Base-by-base conservation (phyloP, 2,888 invertebrate genomes). In the Epinotia bilunana region DNA sequence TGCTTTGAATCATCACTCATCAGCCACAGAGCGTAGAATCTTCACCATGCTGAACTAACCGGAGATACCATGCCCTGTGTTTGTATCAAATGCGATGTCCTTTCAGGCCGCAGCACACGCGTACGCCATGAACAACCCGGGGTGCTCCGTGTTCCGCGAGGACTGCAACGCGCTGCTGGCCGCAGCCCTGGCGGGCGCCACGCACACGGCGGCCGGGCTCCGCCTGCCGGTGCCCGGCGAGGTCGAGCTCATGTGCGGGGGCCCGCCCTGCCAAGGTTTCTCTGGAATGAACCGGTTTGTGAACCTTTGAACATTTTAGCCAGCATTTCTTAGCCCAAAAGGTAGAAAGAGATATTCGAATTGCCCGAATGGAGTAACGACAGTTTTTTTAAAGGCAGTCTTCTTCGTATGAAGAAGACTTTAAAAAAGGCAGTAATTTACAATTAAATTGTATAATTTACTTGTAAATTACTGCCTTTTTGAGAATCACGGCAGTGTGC, bases 201-300 rank as follows among this genome's bases (percentile, higher is more conserved):
- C 88, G 28, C 94, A 92, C 77, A 94, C 94, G 73, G 85, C 85
- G 3, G 90, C 90, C 20, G 95, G 95, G 0, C 91, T 95, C 78
- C 91, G 91, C 12, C 89, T 98, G 60, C 98, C 98, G 0, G 90
- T 94, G 86, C 96, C 95, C 84, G 97, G 97, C 0, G 97, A 98
- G 77, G 97, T 98, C 0, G 97, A 98, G 83, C 88, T 98, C 76
- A 88, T 98, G 46, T 97, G 97, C 83, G 98, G 98, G 12, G 98
- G 98, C 0, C 98, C 98, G 0, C 98, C 98, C 0, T 98, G 98
- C 85, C 98, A 98, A 89, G 98, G 98, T 4, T 98, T 98, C 90
- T 97, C 97, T 63, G 97, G 97, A 55, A 98, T 98, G 97, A 98
- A 98, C 88, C 93, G 98, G 70, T 53, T 53, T 53, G 53, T n/a